Evolutionary conservation across 2,797 vertebrate species (phyloP), one percentile per base, ranked within the genome.

Genomic region (Acipenser oxyrinchus): DNA sequence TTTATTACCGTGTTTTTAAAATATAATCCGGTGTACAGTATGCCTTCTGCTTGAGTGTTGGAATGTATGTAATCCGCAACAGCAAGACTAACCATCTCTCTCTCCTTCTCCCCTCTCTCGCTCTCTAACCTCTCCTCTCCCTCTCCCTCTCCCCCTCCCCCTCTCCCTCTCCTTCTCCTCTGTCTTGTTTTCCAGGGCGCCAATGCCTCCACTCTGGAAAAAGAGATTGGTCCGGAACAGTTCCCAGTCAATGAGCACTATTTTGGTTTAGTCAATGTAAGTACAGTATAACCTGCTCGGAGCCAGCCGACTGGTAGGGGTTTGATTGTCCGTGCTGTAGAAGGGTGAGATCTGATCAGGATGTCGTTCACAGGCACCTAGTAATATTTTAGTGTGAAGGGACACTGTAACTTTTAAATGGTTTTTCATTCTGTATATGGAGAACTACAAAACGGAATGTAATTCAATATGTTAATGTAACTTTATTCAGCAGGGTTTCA

Each of bases 171-270:
- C 23, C 18, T 7, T 55, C 52, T 67, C 55, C 48, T 71, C 23
- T 37, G 2, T 81, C 75, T 78, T 9, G 0, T 76, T 69, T 75
- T 64, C 2, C 67, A 91, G 89, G 90, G 90, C 87, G 85, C 89
- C 86, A 91, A 90, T 91, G 90, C 90, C 86, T 91, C 90, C 73
- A 87, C 90, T 87, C 88, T 91, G 83, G 90, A 91, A 86, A 91
- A 91, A 91, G 90, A 91, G 84, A 91, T 91, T 89, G 90, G 90
- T 83, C 86, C 90, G 2, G 90, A 91, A 77, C 90, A 91, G 78
- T 91, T 91, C 83, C 90, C 90, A 73, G 87, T 89, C 76, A 91
- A 91, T 64, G 90, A 91, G 73, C 90, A 91, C 77, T 91, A 91
- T 80, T 91, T 91, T 75, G 90, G 90, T 74, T 88, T 91, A 85